These are phyloP conservation scores for Chalcis sispes DNA, from an alignment of 2,888 invertebrate species.

Conservation along the genomic window DNA sequence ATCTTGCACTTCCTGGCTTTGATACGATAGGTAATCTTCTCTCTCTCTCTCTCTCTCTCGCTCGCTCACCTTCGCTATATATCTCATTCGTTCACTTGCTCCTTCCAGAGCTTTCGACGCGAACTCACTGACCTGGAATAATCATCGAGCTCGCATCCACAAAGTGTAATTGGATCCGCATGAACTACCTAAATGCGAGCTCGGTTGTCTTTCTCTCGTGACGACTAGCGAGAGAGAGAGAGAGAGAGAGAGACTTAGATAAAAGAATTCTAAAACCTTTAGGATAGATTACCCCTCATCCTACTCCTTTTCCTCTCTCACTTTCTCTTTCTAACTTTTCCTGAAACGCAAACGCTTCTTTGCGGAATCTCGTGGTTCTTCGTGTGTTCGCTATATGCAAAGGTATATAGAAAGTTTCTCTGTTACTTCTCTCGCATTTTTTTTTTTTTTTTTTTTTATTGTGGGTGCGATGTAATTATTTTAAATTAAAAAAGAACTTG, in stretches of 20 bases:
- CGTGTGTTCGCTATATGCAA: too few species aligned
- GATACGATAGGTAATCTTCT: conserved; percentile 33
- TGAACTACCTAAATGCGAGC: conserved; percentile 54
- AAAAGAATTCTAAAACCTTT: too few species aligned
- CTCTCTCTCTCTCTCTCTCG: background rate
- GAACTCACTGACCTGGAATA: conserved; percentile 67
- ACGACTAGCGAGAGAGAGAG: background rate
- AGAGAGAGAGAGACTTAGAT: conserved; percentile 39
- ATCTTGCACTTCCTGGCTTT: conserved; percentile 51
- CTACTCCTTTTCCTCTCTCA: too few species aligned
- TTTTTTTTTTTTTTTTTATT: too few species aligned
- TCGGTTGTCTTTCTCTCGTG: conserved; percentile 18
- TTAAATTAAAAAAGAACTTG: too few species aligned
- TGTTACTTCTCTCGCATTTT: too few species aligned
- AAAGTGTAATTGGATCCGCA: conserved; percentile 71
- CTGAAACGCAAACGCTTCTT: too few species aligned
- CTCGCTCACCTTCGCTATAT: background rate
- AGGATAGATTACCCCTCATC: too few species aligned
- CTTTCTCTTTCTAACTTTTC: too few species aligned
- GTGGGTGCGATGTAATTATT: too few species aligned
- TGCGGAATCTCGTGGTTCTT: too few species aligned
- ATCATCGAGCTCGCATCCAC: conserved; percentile 66
- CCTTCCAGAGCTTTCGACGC: conserved; percentile 58
- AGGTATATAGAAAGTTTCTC: too few species aligned
- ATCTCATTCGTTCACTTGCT: conserved; percentile 23